Evolutionary conservation across 2,888 invertebrate species (phyloP).

Genomic region (Leptinotarsa tumamoca): DNA sequence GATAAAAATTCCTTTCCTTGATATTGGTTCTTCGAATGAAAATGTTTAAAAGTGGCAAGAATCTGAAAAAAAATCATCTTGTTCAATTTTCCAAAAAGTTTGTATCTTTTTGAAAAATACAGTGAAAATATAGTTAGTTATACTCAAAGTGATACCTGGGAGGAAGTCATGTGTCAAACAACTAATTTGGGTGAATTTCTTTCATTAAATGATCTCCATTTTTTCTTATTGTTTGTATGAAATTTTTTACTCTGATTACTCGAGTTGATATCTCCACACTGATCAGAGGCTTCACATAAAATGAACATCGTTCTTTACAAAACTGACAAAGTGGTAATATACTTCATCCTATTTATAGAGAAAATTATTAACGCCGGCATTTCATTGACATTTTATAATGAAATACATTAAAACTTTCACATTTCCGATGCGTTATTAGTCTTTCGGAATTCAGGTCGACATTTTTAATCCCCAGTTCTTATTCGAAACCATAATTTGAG

Average conservation of each 20-base stretch:
- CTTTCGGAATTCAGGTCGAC: constrained; percentile 17
- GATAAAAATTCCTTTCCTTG: too few relatives aligned
- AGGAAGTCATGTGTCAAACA: too few relatives aligned
- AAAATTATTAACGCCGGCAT: constrained; percentile 49
- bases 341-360: constrained; percentile 46
- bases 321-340: background rate
- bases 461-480: constrained; percentile 30
- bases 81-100: too few relatives aligned
- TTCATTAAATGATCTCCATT: background rate
- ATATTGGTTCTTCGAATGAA: too few relatives aligned
- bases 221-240: background rate
- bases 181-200: too few relatives aligned
- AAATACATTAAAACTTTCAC: constrained; percentile 41
- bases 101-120: too few relatives aligned
- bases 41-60: too few relatives aligned
- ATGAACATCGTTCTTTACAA: background rate
- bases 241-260: background rate
- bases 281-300: background rate
- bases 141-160: too few relatives aligned
- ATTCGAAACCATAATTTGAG: constrained; percentile 28
- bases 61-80: too few relatives aligned
- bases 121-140: too few relatives aligned
- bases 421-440: constrained; percentile 44
- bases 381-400: constrained; percentile 51
- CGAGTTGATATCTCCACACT: background rate